Evolutionary conservation across 2,888 invertebrate species (phyloP).

Genomic region (Vanessa cardui): DNA sequence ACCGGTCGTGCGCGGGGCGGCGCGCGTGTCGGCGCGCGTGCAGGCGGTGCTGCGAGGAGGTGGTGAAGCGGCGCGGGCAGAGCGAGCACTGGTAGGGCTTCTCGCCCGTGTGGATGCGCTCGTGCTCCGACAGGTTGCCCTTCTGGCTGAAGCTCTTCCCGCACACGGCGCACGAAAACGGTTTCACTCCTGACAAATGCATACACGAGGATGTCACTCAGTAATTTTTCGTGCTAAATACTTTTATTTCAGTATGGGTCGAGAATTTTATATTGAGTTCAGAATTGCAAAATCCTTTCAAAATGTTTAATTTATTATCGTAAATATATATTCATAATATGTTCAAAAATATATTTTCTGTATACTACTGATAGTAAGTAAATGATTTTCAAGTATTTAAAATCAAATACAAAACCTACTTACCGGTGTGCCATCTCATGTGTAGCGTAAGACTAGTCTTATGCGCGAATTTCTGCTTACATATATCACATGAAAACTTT

Average conservation of each 20-base stretch:
- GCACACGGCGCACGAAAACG: conserved; percentile 86
- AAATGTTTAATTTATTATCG: too few species aligned
- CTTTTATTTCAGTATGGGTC: too few species aligned
- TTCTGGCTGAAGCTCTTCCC: conserved; percentile 89
- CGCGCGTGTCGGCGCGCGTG: conserved; percentile 81
- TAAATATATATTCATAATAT: too few species aligned
- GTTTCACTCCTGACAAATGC: conserved; percentile 81
- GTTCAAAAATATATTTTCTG: too few species aligned
- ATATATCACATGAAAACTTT: conserved; percentile 86
- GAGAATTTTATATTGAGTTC: too few species aligned
- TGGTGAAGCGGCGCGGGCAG: conserved; percentile 87
- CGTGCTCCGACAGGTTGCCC: conserved; percentile 89
- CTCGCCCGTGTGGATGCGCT: conserved; percentile 89
- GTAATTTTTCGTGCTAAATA: too few species aligned
- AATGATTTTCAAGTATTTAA: too few species aligned
- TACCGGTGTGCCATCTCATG: conserved; percentile 86
- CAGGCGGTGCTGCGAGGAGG: conserved; percentile 87
- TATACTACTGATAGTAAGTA: too few species aligned
- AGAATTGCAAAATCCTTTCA: too few species aligned
- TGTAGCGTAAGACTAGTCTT: conserved; percentile 90
- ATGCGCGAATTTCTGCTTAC: conserved; percentile 88
- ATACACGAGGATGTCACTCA: too few species aligned
- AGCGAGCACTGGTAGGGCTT: conserved; percentile 88
- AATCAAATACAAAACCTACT: conserved; percentile 19
- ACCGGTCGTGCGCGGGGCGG: conserved; percentile 62